These are phyloP conservation scores for Denticeps clupeoides DNA, from an alignment of 2,797 vertebrate species.

Conservation along the genomic window DNA sequence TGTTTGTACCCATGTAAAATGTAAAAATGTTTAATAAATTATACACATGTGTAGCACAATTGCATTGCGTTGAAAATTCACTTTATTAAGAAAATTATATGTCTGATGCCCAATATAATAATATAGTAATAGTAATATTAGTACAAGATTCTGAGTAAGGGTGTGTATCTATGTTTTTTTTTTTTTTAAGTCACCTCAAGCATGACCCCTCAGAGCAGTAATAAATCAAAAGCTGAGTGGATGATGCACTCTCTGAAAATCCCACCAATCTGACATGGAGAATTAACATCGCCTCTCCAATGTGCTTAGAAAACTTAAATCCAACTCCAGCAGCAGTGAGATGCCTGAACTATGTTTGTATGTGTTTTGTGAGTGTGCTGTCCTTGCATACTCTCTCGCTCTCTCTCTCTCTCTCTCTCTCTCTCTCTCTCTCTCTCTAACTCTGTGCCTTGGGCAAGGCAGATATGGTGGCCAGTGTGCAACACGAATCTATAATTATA, in stretches of 20 bases:
- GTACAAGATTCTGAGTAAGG: too few relatives aligned
- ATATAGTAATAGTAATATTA: too few relatives aligned
- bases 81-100: too few relatives aligned
- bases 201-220: constrained; percentile 5
- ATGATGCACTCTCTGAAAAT: constrained; percentile 16
- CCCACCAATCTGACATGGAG: constrained; percentile 20
- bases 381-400: not conserved
- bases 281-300: constrained; percentile 15
- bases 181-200: constrained; percentile 4
- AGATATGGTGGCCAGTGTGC: constrained; percentile 11
- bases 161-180: too few relatives aligned
- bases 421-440: not conserved
- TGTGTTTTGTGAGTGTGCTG: not conserved
- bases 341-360: constrained; percentile 1
- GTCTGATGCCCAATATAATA: too few relatives aligned
- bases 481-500: constrained; percentile 20
- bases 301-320: constrained; percentile 15
- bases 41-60: too few relatives aligned
- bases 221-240: constrained; percentile 8
- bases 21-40: constrained; percentile 14
- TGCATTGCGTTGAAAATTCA: too few relatives aligned
- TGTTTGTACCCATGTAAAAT: not conserved
- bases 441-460: constrained; percentile 8
- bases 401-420: not conserved
- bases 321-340: constrained; percentile 8